Evolutionary conservation across 2,888 invertebrate species (phyloP).

Genomic region (Ommatoiulus sabulosus): DNA sequence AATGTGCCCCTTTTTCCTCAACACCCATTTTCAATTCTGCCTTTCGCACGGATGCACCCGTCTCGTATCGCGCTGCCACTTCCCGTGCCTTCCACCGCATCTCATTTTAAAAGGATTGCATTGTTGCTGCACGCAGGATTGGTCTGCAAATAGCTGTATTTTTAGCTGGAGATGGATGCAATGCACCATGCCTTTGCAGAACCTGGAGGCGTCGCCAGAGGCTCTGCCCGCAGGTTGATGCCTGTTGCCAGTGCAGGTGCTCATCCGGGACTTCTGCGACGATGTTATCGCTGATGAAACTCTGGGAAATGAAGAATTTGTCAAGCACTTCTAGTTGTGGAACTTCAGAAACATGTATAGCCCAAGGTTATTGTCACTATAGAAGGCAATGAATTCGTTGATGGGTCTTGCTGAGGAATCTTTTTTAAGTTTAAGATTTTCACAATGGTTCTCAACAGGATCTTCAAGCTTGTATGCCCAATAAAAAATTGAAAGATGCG

Average conservation of each 20-base stretch:
- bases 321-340: no score
- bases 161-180: background rate
- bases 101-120: background rate
- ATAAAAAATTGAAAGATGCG: no score
- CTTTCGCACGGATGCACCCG: background rate
- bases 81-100: background rate
- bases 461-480: no score
- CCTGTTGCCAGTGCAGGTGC: background rate
- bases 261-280: no score
- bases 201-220: background rate
- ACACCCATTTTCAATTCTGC: conserved; percentile 10
- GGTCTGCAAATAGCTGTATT: background rate
- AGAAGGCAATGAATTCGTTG: no score
- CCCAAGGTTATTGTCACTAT: no score
- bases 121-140: background rate
- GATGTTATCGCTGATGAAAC: no score
- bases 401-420: no score
- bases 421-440: no score
- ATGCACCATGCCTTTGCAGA: background rate
- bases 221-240: background rate
- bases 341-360: no score
- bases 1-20: conserved; percentile 18
- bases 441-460: no score
- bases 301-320: no score
- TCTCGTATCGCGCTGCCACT: background rate